A percentile compares a stretch with the other conserved stretches of the same genome.
Evolutionary conservation across 1,140 invertebrate genomes (phyloP).

Genomic region (Helicoverpa armigera): DNA sequence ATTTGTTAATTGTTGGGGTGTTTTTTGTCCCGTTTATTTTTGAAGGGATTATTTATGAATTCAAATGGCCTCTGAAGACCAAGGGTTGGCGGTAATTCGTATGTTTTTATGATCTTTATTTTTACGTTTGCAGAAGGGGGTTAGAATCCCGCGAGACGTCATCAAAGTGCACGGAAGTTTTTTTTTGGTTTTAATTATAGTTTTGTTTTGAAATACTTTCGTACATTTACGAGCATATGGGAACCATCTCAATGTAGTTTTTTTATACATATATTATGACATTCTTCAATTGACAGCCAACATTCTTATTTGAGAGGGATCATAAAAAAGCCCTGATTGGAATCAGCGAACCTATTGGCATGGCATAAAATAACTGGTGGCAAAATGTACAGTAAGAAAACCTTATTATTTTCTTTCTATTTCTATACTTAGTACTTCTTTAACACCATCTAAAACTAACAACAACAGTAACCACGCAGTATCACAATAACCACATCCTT

Average conservation of each 20-base stretch:
- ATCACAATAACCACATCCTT: conserved; percentile 60
- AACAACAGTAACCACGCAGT: neutral
- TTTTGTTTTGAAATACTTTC: conserved; percentile 16
- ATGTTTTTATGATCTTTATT: conserved; percentile 81
- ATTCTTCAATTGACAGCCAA: too few relatives aligned
- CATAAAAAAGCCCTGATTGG: too few relatives aligned
- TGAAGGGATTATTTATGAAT: conserved; percentile 81
- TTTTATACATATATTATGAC: neutral
- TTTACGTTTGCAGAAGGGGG: conserved; percentile 70
- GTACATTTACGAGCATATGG: neutral
- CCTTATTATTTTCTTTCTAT: too few relatives aligned
- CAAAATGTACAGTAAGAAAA: too few relatives aligned
- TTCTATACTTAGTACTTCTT: neutral
- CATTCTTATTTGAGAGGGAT: too few relatives aligned
- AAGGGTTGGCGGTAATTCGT: conserved; percentile 82
- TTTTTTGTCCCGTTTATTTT: conserved; percentile 73
- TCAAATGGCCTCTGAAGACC: conserved; percentile 77
- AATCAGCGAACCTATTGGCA: too few relatives aligned
- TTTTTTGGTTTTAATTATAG: conserved; percentile 35
- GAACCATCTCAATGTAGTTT: neutral
- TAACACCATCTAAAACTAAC: neutral
- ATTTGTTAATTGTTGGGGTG: conserved; percentile 84
- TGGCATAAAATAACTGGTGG: too few relatives aligned
- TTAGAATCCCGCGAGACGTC: conserved; percentile 62
- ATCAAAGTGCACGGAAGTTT: conserved; percentile 43